A percentile compares a stretch with the other conserved stretches of the same genome.
Conservation (phyloP, 2,113 vertebrate genomes). For the Henicopernis longicauda region DNA sequence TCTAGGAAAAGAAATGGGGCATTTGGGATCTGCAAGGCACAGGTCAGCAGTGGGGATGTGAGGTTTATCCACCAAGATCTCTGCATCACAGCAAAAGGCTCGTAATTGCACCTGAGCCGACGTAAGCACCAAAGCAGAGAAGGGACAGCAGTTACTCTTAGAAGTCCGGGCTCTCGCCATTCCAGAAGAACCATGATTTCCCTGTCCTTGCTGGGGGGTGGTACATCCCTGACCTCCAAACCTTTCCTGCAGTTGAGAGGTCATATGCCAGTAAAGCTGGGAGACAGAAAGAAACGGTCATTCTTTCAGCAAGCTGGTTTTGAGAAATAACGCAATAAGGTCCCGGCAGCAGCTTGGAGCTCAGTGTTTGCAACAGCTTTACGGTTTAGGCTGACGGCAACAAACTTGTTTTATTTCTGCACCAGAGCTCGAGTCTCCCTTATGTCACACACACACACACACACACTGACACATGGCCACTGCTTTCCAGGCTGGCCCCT, state of each 20-base stretch:
- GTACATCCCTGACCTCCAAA: not conserved
- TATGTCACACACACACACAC: not conserved
- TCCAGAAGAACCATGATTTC: not conserved
- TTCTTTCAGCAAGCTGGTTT: not conserved
- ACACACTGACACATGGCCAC: accelerated
- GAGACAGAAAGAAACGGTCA: not conserved
- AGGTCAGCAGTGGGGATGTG: not conserved
- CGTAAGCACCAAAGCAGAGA: not conserved
- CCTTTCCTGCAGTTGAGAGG: not conserved
- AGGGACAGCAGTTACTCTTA: not conserved
- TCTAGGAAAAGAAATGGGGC: not conserved
- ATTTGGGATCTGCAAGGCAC: not conserved
- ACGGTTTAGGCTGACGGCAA: not conserved
- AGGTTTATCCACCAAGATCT: not conserved
- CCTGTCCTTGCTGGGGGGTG: not conserved
- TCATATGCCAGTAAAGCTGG: not conserved
- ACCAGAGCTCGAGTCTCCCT: too few relatives aligned
- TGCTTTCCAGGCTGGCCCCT: not conserved
- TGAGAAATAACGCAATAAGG: not conserved
- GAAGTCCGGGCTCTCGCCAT: not conserved
- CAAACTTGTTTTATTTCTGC: not conserved
- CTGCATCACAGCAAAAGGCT: not conserved
- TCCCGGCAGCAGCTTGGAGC: not conserved
- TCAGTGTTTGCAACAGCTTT: not conserved
- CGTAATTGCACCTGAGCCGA: accelerated